Evolutionary conservation across 1,140 invertebrate species (phyloP).

Genomic region (Hypsibius dujardini): DNA sequence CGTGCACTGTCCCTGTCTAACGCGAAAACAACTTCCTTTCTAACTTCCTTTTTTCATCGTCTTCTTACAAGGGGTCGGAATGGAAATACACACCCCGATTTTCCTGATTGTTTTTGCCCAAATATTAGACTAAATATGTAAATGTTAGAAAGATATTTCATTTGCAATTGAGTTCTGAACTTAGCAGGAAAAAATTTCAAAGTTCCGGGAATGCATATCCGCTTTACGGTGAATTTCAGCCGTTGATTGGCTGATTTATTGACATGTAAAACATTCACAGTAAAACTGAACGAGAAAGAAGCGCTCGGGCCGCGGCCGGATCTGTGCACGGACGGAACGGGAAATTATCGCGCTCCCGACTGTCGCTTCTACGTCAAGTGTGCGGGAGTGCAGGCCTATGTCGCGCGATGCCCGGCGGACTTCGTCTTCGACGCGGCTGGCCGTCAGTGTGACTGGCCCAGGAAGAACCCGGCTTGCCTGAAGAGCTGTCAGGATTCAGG

Average conservation of each 20-base stretch:
- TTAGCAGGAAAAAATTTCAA: no score
- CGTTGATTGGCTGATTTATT: background rate
- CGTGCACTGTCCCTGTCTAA: no score
- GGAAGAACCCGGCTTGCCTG: background rate
- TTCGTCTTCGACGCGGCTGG: background rate
- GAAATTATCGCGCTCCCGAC: background rate
- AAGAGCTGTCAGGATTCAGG: background rate
- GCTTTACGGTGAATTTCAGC: background rate
- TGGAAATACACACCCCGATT: no score
- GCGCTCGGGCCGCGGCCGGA: background rate
- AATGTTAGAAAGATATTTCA: no score
- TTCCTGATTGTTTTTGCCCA: no score
- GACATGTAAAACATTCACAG: background rate
- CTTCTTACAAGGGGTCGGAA: no score
- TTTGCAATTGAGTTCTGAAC: no score
- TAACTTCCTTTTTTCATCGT: no score
- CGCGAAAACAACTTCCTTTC: no score
- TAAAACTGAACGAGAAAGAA: constrained; percentile 6
- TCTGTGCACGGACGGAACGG: background rate
- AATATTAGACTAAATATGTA: no score
- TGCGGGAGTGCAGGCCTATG: background rate
- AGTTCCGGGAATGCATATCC: background rate
- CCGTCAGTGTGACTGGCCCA: constrained; percentile 1
- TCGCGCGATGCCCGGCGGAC: background rate
- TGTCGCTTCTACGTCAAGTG: background rate